These are phyloP conservation scores for Myotis pilosus DNA, from an alignment of 2,797 vertebrate genomes.

Conservation along the genomic window DNA sequence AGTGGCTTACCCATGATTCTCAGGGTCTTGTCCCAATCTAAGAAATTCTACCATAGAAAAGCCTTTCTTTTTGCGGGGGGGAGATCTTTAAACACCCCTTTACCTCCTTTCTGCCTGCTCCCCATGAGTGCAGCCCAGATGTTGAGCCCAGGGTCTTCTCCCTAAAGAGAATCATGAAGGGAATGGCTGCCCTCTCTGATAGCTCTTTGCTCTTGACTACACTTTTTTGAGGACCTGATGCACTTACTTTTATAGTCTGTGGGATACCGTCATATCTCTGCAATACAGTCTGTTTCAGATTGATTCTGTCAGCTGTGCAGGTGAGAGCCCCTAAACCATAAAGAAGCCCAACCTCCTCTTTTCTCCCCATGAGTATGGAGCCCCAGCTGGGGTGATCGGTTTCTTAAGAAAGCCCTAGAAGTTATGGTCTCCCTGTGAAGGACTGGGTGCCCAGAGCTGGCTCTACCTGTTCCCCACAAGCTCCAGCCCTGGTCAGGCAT, in stretches of 20 bases:
- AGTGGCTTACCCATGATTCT: neutral
- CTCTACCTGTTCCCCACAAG: neutral
- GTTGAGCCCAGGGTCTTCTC: neutral
- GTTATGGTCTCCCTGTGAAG: neutral
- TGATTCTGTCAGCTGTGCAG: neutral
- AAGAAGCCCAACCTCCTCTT: neutral
- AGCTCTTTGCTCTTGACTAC: neutral
- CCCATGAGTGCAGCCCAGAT: neutral
- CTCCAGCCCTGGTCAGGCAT: neutral
- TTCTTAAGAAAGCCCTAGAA: neutral
- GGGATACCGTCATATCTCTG: neutral
- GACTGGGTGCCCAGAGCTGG: neutral
- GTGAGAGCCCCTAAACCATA: neutral
- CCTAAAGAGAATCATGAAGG: neutral
- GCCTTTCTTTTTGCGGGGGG: neutral
- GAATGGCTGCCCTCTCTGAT: neutral
- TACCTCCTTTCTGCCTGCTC: neutral
- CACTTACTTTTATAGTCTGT: neutral
- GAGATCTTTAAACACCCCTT: neutral
- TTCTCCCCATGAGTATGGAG: neutral
- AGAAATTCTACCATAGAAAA: neutral
- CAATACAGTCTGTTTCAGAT: neutral
- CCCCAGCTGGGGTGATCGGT: neutral
- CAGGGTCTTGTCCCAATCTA: neutral
- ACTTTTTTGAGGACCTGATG: neutral